A percentile compares a stretch with the other conserved stretches of the same genome.
These are phyloP conservation scores for Steatornis caripensis DNA, from an alignment of 2,113 vertebrate genomes.

Conservation along the genomic window DNA sequence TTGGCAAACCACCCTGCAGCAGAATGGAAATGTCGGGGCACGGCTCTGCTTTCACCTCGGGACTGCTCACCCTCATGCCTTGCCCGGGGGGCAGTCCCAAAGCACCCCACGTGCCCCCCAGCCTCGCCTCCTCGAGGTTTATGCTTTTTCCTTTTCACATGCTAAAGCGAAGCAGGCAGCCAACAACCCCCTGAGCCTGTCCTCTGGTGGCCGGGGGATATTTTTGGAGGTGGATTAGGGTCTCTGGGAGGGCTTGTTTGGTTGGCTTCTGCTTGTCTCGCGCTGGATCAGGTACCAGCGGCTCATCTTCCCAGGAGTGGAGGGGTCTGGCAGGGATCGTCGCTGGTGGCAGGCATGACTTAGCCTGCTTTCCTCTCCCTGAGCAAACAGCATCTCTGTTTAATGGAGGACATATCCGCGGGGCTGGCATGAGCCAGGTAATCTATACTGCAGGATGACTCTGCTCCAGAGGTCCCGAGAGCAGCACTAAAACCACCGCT, in stretches of 20 bases:
- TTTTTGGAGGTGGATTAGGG: neutral
- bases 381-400: neutral
- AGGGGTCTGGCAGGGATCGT: neutral
- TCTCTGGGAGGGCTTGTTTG: neutral
- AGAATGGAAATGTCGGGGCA: neutral
- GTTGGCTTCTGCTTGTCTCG: neutral
- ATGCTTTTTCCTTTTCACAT: neutral
- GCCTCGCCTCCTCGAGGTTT: accelerated
- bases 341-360: neutral
- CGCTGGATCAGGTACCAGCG: neutral
- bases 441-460: neutral
- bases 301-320: neutral
- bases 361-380: neutral
- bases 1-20: neutral
- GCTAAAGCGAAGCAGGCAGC: neutral
- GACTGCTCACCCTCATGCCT: neutral
- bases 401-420: neutral
- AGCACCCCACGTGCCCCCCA: neutral
- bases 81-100: neutral
- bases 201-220: neutral
- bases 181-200: neutral
- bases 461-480: neutral
- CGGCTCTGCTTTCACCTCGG: neutral
- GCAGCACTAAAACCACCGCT: neutral
- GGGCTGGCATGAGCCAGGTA: neutral